Evolutionary conservation across 2,888 invertebrate species (phyloP).

Genomic region (Holacanthella duospinosa): DNA sequence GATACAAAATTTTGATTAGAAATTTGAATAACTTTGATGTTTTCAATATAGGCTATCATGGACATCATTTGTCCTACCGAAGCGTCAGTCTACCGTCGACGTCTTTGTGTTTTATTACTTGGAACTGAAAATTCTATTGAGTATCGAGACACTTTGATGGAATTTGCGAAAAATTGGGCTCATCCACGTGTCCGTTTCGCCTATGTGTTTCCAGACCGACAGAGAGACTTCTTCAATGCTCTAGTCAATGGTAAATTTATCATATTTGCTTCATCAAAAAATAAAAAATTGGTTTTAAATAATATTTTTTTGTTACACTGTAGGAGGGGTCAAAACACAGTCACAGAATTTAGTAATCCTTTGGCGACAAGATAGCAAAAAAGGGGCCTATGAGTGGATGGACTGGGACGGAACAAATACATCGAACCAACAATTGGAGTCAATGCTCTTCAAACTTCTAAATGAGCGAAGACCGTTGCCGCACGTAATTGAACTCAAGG

Average conservation of each 20-base stretch:
- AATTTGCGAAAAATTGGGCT: conserved; percentile 16
- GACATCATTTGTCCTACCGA: conserved; percentile 82
- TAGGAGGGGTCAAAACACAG: conserved; percentile 1
- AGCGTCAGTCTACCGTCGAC: conserved; percentile 63
- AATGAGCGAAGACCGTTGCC: conserved; percentile 27
- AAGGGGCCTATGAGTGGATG: conserved; percentile 84
- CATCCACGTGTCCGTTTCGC: conserved; percentile 64
- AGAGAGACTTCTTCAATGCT: conserved; percentile 55
- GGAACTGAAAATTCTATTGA: conserved; percentile 42
- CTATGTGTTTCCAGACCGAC: conserved; percentile 71
- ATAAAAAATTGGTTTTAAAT: background rate
- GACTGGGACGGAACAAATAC: conserved; percentile 49
- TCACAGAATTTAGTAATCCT: conserved; percentile 28
- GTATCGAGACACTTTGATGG: conserved; percentile 8
- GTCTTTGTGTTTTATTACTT: conserved; percentile 68
- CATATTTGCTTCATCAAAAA: too few species aligned
- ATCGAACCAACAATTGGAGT: conserved; percentile 56
- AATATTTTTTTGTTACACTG: background rate
- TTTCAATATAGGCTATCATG: conserved; percentile 40
- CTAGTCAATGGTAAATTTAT: conserved; percentile 5
- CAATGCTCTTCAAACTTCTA: conserved; percentile 55
- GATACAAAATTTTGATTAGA: background rate
- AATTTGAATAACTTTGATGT: background rate
- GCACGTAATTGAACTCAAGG: conserved; percentile 32
- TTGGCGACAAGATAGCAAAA: conserved; percentile 77